Evolutionary conservation across 2,113 vertebrate genomes (phyloP).

Genomic region (Genyomyrus donnyi): DNA sequence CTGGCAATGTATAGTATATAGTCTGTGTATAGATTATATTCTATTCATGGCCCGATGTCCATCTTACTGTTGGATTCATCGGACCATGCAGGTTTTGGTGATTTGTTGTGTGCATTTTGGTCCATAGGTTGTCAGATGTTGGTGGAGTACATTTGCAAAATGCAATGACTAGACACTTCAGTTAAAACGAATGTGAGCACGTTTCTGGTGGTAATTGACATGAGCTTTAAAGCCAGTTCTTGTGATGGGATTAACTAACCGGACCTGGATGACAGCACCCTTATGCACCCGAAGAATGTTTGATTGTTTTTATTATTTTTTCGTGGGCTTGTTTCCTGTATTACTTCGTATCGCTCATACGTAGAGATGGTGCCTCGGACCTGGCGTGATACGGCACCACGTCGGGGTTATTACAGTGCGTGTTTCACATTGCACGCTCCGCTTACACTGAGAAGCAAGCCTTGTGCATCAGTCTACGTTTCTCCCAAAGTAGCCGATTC

Average conservation of each 20-base stretch:
- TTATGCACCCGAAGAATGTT: not conserved
- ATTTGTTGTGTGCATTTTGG: not conserved
- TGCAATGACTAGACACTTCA: conserved; percentile 6
- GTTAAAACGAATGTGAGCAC: not conserved
- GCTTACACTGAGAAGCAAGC: not conserved
- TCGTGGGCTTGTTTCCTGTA: not conserved
- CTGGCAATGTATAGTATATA: not conserved
- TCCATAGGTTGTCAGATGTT: not conserved
- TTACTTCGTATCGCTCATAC: not conserved
- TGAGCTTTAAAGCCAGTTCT: not conserved
- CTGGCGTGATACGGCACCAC: not conserved
- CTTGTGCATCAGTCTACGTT: not conserved
- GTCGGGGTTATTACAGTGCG: not conserved
- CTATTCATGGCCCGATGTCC: not conserved
- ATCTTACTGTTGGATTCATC: not conserved
- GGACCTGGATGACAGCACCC: not conserved
- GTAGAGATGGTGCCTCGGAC: not conserved
- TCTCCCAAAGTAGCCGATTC: not conserved
- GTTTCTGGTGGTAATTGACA: not conserved
- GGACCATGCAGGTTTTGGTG: not conserved
- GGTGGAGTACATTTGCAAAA: not conserved
- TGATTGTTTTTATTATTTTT: not conserved
- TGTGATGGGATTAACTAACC: not conserved
- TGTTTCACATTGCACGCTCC: not conserved
- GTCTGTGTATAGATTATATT: not conserved